These are phyloP conservation scores for Deilephila porcellus DNA, from an alignment of 2,888 invertebrate species.

Conservation along the genomic window DNA sequence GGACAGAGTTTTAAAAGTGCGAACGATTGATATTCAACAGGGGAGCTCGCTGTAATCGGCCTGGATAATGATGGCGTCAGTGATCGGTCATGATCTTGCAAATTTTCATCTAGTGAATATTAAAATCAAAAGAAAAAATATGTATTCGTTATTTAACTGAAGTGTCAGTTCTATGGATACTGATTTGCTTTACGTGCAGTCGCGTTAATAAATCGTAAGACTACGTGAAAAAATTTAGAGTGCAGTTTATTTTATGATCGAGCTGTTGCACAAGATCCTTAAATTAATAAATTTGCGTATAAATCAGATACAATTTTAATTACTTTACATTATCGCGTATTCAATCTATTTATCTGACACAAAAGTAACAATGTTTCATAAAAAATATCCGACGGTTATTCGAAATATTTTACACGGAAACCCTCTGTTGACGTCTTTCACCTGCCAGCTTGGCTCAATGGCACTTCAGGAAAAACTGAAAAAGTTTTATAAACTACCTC, in stretches of 20 bases:
- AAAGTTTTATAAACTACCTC: slow-evolving; percentile 54
- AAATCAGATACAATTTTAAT: not conserved
- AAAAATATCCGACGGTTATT: slow-evolving; percentile 46
- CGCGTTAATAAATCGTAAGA: not conserved
- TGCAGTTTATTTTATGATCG: not conserved
- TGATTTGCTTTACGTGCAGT: not conserved
- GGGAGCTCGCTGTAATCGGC: slow-evolving; percentile 48
- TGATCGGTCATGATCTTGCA: slow-evolving; percentile 45
- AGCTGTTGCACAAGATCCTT: not conserved
- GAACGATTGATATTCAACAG: slow-evolving; percentile 49
- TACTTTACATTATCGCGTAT: not conserved
- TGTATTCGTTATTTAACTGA: not conserved
- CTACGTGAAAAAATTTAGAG: not conserved
- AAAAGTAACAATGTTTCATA: slow-evolving; percentile 40
- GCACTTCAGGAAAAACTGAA: slow-evolving; percentile 55
- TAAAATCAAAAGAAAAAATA: slow-evolving; percentile 42
- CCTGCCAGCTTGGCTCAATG: slow-evolving; percentile 55
- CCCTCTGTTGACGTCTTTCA: slow-evolving; percentile 49
- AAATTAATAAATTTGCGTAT: not conserved
- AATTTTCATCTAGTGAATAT: slow-evolving; percentile 41
- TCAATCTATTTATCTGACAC: slow-evolving; percentile 43
- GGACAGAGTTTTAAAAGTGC: slow-evolving; percentile 46
- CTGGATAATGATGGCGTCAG: slow-evolving; percentile 52
- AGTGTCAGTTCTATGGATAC: not conserved
- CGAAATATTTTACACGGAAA: slow-evolving; percentile 46